phyloP scores from a whole-genome alignment of 2,113 vertebrate genomes.

The Sylvietta virens region DNA sequence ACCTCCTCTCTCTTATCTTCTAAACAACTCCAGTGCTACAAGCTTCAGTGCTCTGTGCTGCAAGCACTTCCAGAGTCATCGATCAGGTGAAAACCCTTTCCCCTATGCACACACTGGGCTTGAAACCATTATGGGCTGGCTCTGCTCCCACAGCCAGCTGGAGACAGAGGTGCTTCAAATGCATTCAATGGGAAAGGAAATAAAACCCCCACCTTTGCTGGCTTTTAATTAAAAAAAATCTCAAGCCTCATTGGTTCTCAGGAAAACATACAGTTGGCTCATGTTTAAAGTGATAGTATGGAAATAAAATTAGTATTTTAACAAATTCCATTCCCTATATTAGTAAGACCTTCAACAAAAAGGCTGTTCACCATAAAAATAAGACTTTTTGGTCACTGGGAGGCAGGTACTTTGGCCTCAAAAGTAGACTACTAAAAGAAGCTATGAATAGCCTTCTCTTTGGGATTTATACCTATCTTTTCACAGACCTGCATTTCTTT shows the following conservation, averaged over 20 bases:
- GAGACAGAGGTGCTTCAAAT: slow-evolving; percentile 59
- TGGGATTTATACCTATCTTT: neutral
- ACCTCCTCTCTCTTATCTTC: neutral
- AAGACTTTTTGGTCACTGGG: neutral
- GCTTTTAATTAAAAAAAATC: slow-evolving; percentile 50
- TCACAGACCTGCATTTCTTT: neutral
- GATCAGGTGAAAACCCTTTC: slow-evolving; percentile 21
- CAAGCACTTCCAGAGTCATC: neutral
- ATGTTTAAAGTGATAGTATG: slow-evolving; percentile 1
- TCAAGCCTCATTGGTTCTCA: slow-evolving; percentile 44
- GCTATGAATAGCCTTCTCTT: neutral
- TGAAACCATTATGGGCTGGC: slow-evolving; percentile 46
- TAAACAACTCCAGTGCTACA: neutral
- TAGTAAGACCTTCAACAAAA: slow-evolving; percentile 1
- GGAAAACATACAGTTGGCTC: slow-evolving; percentile 16
- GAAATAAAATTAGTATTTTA: slow-evolving; percentile 27
- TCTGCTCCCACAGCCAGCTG: slow-evolving; percentile 53
- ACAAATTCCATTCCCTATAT: neutral
- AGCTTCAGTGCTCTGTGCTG: neutral
- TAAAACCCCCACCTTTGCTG: slow-evolving; percentile 1
- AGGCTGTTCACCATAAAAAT: neutral
- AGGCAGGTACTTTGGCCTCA: neutral
- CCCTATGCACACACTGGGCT: slow-evolving; percentile 15
- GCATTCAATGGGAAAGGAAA: slow-evolving; percentile 10
- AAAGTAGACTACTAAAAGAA: neutral